Percentiles rank a stretch among this genome's conserved stretches.
phyloP scores from a whole-genome alignment of 2,797 vertebrate genomes.

The Malurus splendens region DNA sequence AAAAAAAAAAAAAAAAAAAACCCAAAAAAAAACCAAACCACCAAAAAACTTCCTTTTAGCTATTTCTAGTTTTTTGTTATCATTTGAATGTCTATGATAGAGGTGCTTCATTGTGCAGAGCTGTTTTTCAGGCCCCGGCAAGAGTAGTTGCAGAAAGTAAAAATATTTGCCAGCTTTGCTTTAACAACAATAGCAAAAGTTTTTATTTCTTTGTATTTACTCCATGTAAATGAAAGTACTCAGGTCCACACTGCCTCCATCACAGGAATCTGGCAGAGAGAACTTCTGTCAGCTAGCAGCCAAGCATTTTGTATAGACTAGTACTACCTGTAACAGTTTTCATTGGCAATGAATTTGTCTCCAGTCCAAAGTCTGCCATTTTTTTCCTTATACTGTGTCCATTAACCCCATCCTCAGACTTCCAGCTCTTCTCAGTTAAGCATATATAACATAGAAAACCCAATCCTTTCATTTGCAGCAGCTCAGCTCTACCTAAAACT shows the following conservation, averaged over 20 bases:
- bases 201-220: slow-evolving; percentile 37
- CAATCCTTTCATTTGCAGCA: background rate
- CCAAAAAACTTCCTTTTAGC: background rate
- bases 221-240: background rate
- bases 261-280: slow-evolving; percentile 36
- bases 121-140: slow-evolving; percentile 15
- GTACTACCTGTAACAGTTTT: background rate
- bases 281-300: background rate
- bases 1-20: background rate
- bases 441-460: background rate
- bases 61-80: background rate
- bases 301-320: slow-evolving; percentile 35
- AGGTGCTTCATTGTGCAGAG: slow-evolving; percentile 9
- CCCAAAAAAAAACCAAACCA: too few species aligned
- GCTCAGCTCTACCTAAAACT: background rate
- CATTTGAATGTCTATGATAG: background rate
- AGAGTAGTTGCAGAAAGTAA: slow-evolving; percentile 37
- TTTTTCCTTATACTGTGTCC: background rate
- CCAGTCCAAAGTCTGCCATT: background rate
- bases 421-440: background rate
- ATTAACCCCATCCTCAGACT: background rate
- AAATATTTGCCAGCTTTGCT: slow-evolving; percentile 57
- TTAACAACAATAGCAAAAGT: background rate
- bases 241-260: background rate
- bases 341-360: slow-evolving; percentile 35